Percentiles rank a stretch among this genome's conserved stretches.
These are phyloP conservation scores for Ciconia maguari DNA, from an alignment of 2,113 vertebrate genomes.

Conservation along the genomic window DNA sequence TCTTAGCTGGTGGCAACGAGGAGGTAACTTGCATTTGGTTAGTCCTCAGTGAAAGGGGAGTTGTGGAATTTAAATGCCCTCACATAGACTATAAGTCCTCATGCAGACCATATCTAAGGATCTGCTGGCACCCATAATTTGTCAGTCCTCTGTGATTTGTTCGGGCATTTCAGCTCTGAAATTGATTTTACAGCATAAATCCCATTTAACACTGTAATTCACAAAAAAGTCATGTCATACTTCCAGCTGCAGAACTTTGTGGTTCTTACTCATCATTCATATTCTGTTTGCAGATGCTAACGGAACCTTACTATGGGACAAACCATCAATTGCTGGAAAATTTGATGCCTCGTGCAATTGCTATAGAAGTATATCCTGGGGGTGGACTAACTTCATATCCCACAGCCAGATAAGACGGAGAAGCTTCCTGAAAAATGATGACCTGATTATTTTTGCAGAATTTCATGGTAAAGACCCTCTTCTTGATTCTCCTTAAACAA, in stretches of 20 bases:
- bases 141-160: background rate
- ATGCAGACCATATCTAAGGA: background rate
- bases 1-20: background rate
- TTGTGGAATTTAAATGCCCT: background rate
- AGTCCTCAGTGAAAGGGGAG: background rate
- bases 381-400: conserved; percentile 83
- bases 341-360: conserved; percentile 74
- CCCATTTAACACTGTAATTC: background rate
- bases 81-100: background rate
- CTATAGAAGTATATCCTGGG: conserved; percentile 42
- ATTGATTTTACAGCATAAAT: background rate
- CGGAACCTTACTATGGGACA: conserved; percentile 73
- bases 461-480: conserved; percentile 77
- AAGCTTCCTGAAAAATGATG: conserved; percentile 85
- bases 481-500: background rate
- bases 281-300: conserved; percentile 47
- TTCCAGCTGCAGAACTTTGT: background rate
- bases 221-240: background rate
- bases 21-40: background rate
- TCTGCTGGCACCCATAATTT: background rate
- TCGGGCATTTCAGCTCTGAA: background rate
- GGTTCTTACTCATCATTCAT: background rate
- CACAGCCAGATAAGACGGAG: conserved; percentile 76
- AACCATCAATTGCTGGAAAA: conserved; percentile 70
- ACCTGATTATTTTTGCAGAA: conserved; percentile 85